Evolutionary conservation across 1,140 invertebrate species (phyloP), one percentile per base, ranked within the genome.

Genomic region (Lepidurus packardi): DNA sequence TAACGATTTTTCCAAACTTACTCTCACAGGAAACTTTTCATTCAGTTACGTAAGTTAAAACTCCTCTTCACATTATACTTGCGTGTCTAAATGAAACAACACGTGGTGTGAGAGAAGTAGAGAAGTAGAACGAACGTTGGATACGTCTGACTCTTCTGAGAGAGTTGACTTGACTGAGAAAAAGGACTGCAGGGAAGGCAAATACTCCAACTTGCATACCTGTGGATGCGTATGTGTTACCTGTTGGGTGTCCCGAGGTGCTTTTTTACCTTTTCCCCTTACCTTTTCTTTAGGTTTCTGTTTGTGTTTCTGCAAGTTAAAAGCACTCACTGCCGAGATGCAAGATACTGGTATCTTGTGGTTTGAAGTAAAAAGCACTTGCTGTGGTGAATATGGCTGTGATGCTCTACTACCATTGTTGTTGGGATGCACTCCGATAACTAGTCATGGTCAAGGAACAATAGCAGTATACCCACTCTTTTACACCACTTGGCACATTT

Each of bases 371-470:
- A 34, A 34, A 34, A 65, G 21, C 2, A 65, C 53, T 8, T 65
- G 53, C 16, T 65, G 21, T 21, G 53, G 53, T 65, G 53, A 65
- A 13, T 65, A 65, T 65, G 53, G 53, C 21, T 65, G 53, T 65
- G 53, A 65, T 65, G 53, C 53, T 65, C 53, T 16, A 65, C 16
- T 65, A 65, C 16, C 13, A 65, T 11, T 65, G 21, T 34, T n/a
- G 53, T 65, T 65, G 53, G 53, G 53, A 65, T 65, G 6, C 53
- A 65, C 53, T 65, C 53, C 13, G 53, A 13, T 65, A 65, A 16
- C 53, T 65, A 65, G 53, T 65, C 53, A 65, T 65, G 53, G 53
- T 65, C 53, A 65, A 65, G 21, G 53, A 65, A 65, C 53, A 65
- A 65, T 65, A 65, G 53, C 53, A 65, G 53, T 65, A 65, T 21